A percentile compares a stretch with the other conserved stretches of the same genome.
These are phyloP conservation scores for Diploptera punctata DNA, from an alignment of 2,888 invertebrate species.

Conservation along the genomic window DNA sequence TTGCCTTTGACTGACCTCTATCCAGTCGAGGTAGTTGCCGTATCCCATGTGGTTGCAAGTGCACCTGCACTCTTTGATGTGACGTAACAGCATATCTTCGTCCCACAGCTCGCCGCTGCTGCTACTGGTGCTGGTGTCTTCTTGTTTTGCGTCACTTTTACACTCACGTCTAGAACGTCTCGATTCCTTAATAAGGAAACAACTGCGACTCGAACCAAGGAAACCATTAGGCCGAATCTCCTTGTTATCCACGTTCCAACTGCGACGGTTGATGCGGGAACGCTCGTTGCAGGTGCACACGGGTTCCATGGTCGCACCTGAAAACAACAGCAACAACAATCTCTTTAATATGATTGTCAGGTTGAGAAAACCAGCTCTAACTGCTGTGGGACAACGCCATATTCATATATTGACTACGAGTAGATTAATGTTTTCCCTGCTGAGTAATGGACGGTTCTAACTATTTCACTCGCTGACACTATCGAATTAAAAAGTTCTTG, in stretches of 20 bases:
- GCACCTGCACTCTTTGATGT: constrained; percentile 45
- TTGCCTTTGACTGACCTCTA: constrained; percentile 38
- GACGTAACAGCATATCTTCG: constrained; percentile 41
- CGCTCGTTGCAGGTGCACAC: constrained; percentile 28
- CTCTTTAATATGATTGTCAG: too few species aligned
- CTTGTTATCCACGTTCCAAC: background rate
- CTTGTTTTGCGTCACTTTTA: constrained; percentile 13
- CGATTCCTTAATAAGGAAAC: constrained; percentile 25
- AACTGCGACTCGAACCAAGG: constrained; percentile 19
- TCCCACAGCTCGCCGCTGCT: constrained; percentile 39
- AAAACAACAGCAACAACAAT: too few species aligned
- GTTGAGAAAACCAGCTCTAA: too few species aligned
- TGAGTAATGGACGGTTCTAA: too few species aligned
- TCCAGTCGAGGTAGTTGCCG: constrained; percentile 46
- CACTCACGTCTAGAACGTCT: background rate
- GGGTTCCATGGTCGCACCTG: constrained; percentile 9
- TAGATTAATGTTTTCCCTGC: too few species aligned
- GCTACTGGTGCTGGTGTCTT: constrained; percentile 2
- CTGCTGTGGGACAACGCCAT: too few species aligned
- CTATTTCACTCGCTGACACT: too few species aligned
- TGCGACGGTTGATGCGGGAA: background rate
- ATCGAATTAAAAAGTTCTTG: too few species aligned
- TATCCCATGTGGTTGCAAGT: constrained; percentile 48
- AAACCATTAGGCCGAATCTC: constrained; percentile 32
- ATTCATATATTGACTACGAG: too few species aligned